Evolutionary conservation across 1,140 invertebrate species (phyloP).

Genomic region (Drosophila busckii): DNA sequence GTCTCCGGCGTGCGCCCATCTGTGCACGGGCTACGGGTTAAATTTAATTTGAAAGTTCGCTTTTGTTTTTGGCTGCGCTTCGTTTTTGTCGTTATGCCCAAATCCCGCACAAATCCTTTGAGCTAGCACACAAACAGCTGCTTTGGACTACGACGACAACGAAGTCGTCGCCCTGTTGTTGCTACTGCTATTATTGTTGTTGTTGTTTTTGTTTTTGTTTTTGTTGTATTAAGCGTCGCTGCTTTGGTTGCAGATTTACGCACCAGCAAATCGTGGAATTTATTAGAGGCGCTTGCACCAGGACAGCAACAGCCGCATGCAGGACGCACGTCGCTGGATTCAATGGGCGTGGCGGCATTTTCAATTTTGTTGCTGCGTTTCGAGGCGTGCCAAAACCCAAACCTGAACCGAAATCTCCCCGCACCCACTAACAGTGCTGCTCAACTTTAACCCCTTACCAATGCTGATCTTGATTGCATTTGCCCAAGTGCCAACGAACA

Average conservation of each 20-base stretch:
- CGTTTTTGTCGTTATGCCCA: slow-evolving; percentile 69
- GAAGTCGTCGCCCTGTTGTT: background rate
- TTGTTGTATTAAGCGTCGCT: slow-evolving; percentile 61
- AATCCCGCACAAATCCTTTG: slow-evolving; percentile 75
- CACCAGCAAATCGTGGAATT: slow-evolving; percentile 71
- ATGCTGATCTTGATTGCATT: slow-evolving; percentile 65
- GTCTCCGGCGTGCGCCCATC: background rate
- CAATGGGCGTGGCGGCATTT: slow-evolving; percentile 41
- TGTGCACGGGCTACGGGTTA: slow-evolving; percentile 43
- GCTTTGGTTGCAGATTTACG: slow-evolving; percentile 71
- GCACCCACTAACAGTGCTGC: background rate
- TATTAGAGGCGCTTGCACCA: slow-evolving; percentile 28
- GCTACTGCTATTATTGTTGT: slow-evolving; percentile 1
- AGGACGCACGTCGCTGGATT: background rate
- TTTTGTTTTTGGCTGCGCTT: slow-evolving; percentile 51
- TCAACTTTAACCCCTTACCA: background rate
- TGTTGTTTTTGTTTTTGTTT: slow-evolving; percentile 31
- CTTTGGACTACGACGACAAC: slow-evolving; percentile 32
- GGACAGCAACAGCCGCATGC: background rate
- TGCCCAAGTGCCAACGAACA: slow-evolving; percentile 49
- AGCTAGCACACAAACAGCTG: slow-evolving; percentile 71
- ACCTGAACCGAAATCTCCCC: slow-evolving; percentile 8
- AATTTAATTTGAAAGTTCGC: slow-evolving; percentile 71
- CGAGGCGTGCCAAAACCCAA: slow-evolving; percentile 16
- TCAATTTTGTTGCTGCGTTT: slow-evolving; percentile 49